These are phyloP conservation scores for Raja brachyura DNA, from an alignment of 2,113 vertebrate species.

Conservation along the genomic window DNA sequence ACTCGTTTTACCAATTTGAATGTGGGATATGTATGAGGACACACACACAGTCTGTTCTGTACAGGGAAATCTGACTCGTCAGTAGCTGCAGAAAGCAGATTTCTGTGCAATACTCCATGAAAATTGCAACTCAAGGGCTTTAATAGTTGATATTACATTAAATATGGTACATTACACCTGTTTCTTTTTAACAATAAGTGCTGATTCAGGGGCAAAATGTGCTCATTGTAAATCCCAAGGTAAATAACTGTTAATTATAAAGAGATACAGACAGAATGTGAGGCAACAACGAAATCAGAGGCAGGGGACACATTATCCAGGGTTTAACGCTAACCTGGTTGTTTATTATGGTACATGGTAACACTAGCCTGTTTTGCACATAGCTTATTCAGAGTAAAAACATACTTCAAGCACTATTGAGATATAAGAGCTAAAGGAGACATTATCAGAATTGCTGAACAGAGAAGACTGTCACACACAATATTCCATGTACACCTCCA, in stretches of 20 bases:
- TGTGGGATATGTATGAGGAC: neutral
- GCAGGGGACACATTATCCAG: conserved; percentile 19
- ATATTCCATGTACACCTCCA: neutral
- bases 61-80: neutral
- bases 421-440: neutral
- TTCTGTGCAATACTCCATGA: conserved; percentile 10
- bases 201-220: neutral
- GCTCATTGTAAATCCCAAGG: conserved; percentile 13
- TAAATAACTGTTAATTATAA: conserved; percentile 31
- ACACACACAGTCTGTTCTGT: neutral
- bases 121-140: neutral
- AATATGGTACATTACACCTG: neutral
- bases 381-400: conserved; percentile 13
- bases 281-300: neutral
- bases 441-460: neutral
- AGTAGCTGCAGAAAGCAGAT: conserved; percentile 12
- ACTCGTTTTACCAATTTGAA: neutral
- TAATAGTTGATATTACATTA: conserved; percentile 6
- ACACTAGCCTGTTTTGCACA: conserved; percentile 24
- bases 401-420: neutral
- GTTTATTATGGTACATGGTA: neutral
- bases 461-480: neutral
- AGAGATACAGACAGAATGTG: neutral
- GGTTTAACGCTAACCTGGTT: neutral
- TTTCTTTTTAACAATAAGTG: conserved; percentile 10